phyloP scores from a whole-genome alignment of 2,797 vertebrate genomes.

The Holocentrus rufus region DNA sequence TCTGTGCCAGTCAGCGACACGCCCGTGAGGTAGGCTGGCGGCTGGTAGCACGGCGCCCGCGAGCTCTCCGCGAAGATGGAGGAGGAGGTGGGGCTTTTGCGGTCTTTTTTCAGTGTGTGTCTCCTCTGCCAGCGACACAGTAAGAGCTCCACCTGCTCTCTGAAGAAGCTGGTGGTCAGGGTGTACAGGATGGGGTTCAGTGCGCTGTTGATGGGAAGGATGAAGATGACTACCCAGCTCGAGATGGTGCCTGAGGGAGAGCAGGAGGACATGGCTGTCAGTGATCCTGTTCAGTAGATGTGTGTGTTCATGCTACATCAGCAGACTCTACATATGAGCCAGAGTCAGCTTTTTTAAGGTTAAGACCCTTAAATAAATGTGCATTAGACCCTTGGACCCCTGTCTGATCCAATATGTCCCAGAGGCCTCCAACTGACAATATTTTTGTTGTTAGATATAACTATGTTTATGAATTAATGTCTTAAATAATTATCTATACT shows the following conservation, averaged over 20 bases:
- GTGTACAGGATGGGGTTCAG: constrained; percentile 98
- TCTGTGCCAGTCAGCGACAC: constrained; percentile 66
- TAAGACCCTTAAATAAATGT: too few relatives aligned
- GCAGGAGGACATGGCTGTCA: not conserved
- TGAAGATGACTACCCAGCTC: constrained; percentile 97
- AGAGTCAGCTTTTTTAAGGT: too few relatives aligned
- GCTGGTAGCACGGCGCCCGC: constrained; percentile 62
- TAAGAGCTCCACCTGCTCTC: constrained; percentile 85
- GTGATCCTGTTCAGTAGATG: not conserved
- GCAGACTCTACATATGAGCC: too few relatives aligned
- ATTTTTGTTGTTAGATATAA: too few relatives aligned
- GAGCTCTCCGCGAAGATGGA: constrained; percentile 74
- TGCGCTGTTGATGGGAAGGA: constrained; percentile 97
- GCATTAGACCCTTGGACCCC: too few relatives aligned
- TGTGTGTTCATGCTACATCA: not conserved
- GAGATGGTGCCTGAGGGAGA: constrained; percentile 78
- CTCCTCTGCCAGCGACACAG: constrained; percentile 81
- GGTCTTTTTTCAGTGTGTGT: constrained; percentile 74
- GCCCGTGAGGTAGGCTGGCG: constrained; percentile 73
- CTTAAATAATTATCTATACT: too few relatives aligned
- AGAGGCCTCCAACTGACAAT: too few relatives aligned
- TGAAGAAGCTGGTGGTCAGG: constrained; percentile 91
- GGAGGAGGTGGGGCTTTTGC: constrained; percentile 82
- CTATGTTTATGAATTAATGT: too few relatives aligned
- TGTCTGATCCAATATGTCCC: too few relatives aligned